Conservation (phyloP, 2,888 invertebrate genomes). For the Zelleria hepariella region DNA sequence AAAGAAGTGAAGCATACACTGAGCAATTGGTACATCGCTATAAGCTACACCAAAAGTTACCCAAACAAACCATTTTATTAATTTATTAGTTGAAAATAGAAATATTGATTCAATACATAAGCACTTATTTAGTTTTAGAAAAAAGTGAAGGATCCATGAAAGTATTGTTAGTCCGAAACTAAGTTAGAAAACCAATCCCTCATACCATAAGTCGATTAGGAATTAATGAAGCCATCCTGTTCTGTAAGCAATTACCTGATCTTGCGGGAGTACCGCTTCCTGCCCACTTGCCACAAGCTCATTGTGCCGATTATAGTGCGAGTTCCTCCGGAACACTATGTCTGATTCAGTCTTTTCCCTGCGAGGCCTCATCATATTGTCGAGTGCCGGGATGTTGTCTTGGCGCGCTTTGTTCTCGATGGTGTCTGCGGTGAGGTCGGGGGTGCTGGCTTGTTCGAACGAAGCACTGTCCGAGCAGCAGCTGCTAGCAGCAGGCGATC, state of each 20-base stretch:
- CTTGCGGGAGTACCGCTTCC: slow-evolving; percentile 70
- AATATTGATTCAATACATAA: neutral
- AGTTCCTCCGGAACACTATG: slow-evolving; percentile 79
- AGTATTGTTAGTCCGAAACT: slow-evolving; percentile 35
- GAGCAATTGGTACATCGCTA: neutral
- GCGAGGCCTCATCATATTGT: slow-evolving; percentile 77
- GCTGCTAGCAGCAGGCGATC: slow-evolving; percentile 58
- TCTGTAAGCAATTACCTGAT: slow-evolving; percentile 64
- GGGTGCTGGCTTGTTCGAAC: slow-evolving; percentile 48
- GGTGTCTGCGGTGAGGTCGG: slow-evolving; percentile 45
- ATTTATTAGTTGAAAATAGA: neutral
- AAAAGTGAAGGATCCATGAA: neutral
- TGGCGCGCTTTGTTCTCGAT: slow-evolving; percentile 12
- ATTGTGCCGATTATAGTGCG: slow-evolving; percentile 57
- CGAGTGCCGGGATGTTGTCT: slow-evolving; percentile 16
- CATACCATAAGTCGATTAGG: slow-evolving; percentile 56
- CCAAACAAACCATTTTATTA: neutral
- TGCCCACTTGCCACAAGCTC: slow-evolving; percentile 61
- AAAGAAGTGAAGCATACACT: neutral
- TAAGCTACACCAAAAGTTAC: neutral
- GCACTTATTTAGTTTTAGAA: neutral
- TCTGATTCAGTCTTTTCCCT: slow-evolving; percentile 92
- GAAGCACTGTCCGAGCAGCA: slow-evolving; percentile 45
- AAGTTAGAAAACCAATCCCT: slow-evolving; percentile 57
- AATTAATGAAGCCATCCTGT: slow-evolving; percentile 57